These are phyloP conservation scores for Apodemia zela DNA, from an alignment of 2,888 invertebrate genomes.

Conservation along the genomic window DNA sequence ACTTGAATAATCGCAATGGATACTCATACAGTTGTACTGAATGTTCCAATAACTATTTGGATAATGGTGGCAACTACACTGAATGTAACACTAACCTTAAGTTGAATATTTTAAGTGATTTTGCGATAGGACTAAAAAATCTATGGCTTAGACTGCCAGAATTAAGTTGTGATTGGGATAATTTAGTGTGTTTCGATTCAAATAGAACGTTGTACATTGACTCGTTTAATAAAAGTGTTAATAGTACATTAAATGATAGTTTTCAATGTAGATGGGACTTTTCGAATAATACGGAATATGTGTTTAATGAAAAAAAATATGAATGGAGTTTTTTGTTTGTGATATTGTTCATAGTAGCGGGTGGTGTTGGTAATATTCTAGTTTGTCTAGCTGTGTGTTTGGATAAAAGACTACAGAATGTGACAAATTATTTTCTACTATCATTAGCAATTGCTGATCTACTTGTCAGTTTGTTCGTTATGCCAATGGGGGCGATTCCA, in stretches of 20 bases:
- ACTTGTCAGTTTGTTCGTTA: slow-evolving; percentile 95
- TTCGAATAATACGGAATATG: slow-evolving; percentile 46
- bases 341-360: slow-evolving; percentile 91
- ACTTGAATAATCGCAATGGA: slow-evolving; percentile 2
- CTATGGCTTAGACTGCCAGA: slow-evolving; percentile 64
- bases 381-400: slow-evolving; percentile 96
- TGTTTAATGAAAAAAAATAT: slow-evolving; percentile 59
- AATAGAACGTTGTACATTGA: slow-evolving; percentile 59
- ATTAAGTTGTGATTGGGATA: slow-evolving; percentile 54
- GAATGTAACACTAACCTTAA: slow-evolving; percentile 63
- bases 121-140: slow-evolving; percentile 64
- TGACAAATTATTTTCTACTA: slow-evolving; percentile 96
- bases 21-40: not conserved
- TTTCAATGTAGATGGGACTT: slow-evolving; percentile 65
- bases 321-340: slow-evolving; percentile 93
- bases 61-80: slow-evolving; percentile 55
- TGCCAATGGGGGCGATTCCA: slow-evolving; percentile 96
- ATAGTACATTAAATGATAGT: slow-evolving; percentile 42
- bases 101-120: slow-evolving; percentile 58
- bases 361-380: slow-evolving; percentile 93
- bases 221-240: slow-evolving; percentile 41
- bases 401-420: slow-evolving; percentile 94
- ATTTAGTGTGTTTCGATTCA: slow-evolving; percentile 51
- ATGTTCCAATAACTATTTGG: slow-evolving; percentile 7
- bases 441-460: slow-evolving; percentile 96